Evolutionary conservation across 2,888 invertebrate genomes (phyloP).

Genomic region (Acholoe squamosa): DNA sequence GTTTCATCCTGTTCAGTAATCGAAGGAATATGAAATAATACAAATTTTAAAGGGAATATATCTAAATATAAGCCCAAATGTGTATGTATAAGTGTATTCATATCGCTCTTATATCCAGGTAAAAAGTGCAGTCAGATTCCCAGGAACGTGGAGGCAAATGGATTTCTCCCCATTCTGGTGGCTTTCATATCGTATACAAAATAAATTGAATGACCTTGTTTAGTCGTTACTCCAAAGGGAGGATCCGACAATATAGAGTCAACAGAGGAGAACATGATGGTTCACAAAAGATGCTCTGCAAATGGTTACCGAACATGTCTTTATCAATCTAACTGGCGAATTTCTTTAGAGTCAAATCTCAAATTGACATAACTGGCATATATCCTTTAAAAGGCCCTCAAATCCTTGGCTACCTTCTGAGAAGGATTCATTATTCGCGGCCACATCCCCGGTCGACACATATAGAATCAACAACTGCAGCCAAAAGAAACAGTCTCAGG

Average conservation of each 20-base stretch:
- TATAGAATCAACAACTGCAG: constrained; percentile 28
- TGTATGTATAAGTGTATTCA: too few species aligned
- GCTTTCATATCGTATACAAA: neutral
- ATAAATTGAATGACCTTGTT: neutral
- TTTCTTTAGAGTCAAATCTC: constrained; percentile 36
- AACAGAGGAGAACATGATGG: neutral
- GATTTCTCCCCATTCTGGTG: neutral
- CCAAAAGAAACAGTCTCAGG: neutral
- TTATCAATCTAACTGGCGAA: neutral
- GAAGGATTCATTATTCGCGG: neutral
- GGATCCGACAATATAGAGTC: neutral
- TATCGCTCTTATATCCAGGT: too few species aligned
- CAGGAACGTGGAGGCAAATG: neutral
- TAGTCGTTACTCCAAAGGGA: neutral
- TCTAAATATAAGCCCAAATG: too few species aligned
- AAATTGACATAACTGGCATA: constrained; percentile 51
- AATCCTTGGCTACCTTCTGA: neutral
- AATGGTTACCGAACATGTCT: constrained; percentile 9
- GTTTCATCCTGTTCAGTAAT: too few species aligned
- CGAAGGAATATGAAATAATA: too few species aligned
- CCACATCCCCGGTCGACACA: constrained; percentile 29
- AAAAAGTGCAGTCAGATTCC: neutral
- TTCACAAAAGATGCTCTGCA: neutral
- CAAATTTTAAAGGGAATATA: too few species aligned
- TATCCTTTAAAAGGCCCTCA: constrained; percentile 56